Evolutionary conservation across 1,140 invertebrate genomes (phyloP).

Genomic region (Ips nitidus): DNA sequence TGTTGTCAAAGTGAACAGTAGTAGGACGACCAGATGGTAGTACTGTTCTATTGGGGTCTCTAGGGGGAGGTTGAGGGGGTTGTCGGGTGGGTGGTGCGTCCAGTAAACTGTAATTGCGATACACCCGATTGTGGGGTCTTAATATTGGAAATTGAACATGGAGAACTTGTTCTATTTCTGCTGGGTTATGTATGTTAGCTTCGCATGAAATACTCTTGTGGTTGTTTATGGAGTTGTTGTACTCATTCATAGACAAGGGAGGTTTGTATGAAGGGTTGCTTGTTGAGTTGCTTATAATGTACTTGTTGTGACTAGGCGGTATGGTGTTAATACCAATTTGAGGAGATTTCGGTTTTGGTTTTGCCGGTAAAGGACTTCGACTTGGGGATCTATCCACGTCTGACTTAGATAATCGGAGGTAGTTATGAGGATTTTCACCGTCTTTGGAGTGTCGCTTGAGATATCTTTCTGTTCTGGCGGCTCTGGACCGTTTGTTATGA

Average conservation of each 20-base stretch:
- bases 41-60: constrained; percentile 65
- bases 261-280: constrained; percentile 46
- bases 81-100: constrained; percentile 40
- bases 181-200: constrained; percentile 47
- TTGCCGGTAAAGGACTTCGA: constrained; percentile 41
- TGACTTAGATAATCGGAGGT: constrained; percentile 47
- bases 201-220: constrained; percentile 47
- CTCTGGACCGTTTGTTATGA: constrained; percentile 58
- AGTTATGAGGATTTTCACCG: constrained; percentile 57
- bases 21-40: constrained; percentile 54
- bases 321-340: constrained; percentile 47
- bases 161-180: constrained; percentile 40
- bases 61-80: constrained; percentile 68
- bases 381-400: constrained; percentile 45
- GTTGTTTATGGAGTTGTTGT: constrained; percentile 38
- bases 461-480: constrained; percentile 76
- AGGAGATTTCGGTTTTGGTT: constrained; percentile 23
- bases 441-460: constrained; percentile 72
- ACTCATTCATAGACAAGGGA: constrained; percentile 45
- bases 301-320: constrained; percentile 49
- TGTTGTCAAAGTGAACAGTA: constrained; percentile 56
- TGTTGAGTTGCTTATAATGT: constrained; percentile 45
- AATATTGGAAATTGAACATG: constrained; percentile 46
- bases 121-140: constrained; percentile 38
- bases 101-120: constrained; percentile 45